Percentiles rank a stretch among this genome's conserved stretches.
These are phyloP conservation scores for Zosterops hypoxanthus DNA, from an alignment of 2,113 vertebrate genomes.

Conservation along the genomic window DNA sequence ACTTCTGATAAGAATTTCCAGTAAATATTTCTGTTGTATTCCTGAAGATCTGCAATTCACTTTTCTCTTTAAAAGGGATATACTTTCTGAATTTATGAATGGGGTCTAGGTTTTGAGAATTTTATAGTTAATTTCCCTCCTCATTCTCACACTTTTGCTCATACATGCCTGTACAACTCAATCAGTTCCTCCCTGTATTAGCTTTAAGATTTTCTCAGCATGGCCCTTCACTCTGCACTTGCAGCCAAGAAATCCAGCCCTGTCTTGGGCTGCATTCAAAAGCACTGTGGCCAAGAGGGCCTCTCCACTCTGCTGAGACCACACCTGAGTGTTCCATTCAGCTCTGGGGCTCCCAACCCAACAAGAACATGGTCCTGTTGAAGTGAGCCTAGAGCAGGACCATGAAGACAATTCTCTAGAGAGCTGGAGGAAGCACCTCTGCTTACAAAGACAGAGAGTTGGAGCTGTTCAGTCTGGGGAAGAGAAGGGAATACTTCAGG, in stretches of 20 bases:
- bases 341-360: background rate
- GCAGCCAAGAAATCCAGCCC: background rate
- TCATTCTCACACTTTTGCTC: background rate
- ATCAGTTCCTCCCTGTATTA: background rate
- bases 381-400: background rate
- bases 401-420: background rate
- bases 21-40: background rate
- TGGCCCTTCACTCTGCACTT: background rate
- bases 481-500: no score
- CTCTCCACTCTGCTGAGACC: background rate
- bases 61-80: background rate
- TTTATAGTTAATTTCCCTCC: background rate
- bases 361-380: background rate
- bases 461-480: no score
- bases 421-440: background rate
- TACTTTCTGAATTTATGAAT: background rate
- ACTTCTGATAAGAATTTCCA: background rate
- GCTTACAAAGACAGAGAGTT: background rate
- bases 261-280: background rate
- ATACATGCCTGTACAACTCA: background rate
- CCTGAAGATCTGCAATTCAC: background rate
- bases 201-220: background rate
- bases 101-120: background rate
- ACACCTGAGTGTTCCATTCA: background rate
- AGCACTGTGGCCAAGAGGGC: background rate